Evolutionary conservation across 1,140 invertebrate genomes (phyloP), one percentile per base, ranked within the genome.

Genomic region (Scaptomyza montana): DNA sequence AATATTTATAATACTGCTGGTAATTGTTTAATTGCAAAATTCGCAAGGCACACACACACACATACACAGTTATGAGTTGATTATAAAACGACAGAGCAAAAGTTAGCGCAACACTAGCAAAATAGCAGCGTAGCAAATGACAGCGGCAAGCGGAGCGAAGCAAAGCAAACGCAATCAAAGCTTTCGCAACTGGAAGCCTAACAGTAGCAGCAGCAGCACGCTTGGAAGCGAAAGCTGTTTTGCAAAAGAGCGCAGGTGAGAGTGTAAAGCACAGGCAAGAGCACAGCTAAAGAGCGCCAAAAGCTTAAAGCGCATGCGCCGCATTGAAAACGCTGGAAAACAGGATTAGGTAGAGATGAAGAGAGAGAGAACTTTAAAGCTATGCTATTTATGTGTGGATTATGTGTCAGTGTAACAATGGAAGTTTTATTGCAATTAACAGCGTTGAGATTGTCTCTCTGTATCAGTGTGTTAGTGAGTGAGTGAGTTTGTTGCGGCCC

Each of bases 61-160:
- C 61, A 43, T 54, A 77, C 60, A 50, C 66, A 68, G 64, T 77
- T 73, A 71, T 74, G 76, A 65, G 76, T 89, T 89, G 84, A 89
- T 89, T 89, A 89, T 89, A 89, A 89, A 86, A 86, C 82, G 82
- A 86, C 81, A 86, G 82, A 87, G 81, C 81, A 84, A 80, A 89
- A 87, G 84, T 87, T 87, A 82, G 79, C 79, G 82, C 78, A 82
- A 81, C 84, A 80, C 81, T 80, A 87, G 82, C 80, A 84, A 85
- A 82, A 87, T 78, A 79, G 76, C 84, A 84, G 78, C 81, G 78
- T 77, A 86, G 74, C 63, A 77, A 77, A 75, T 81, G 79, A 77
- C 67, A 74, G 82, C 79, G 78, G 81, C 75, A 75, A 85, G 80
- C 80, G 76, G 80, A 73, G 78, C 77, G 76, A 61, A 62, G 63